Base-by-base conservation (phyloP, 2,113 vertebrate species). In the Speoplatyrhinus poulsoni region DNA sequence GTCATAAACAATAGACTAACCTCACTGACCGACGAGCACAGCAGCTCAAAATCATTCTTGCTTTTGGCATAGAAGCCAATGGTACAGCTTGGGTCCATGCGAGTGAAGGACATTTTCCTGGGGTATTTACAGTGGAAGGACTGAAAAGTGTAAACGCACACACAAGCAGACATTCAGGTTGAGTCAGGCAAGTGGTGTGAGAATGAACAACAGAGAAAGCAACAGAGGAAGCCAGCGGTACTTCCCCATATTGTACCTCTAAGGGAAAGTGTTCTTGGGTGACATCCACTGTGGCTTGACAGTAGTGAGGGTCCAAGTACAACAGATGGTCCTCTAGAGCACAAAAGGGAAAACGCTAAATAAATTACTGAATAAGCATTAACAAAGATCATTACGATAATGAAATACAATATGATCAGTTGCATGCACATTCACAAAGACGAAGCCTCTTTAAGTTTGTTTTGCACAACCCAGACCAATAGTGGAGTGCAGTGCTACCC, bases 11-110 rank as follows among this genome's bases (percentile, higher is more conserved):
- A 32, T 9, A n/a, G 16, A 75, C 80, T 83, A 78, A 97, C 96
- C 91, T 73, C 82, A 55, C 73, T 82, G 62, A 98, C 89, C 47
- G 77, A 81, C 0, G 80, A 62, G 65, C 94, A 93, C 8, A 98
- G 89, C 0, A 59, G 77, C 48, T 94, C 92, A 76, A 98, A 94
- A 41, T 95, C 94, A 33, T 75, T 90, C 48, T 83, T 85, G 76
- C 86, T 84, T 62, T 87, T 89, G 9, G 93, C 93, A 0, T 96
- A 97, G 81, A 98, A 97, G 0, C 95, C 96, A 3, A 98, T 88
- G 0, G 96, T 95, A 46, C 96, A 98, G 90, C 96, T 96, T 12
- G 96, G 96, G 85, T 97, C 96, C 95, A 98, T 95, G 76, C 94
- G 94, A 52, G 86, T 69, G 60, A 98, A 94, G 48, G 93, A 9